Percentiles rank a stretch among this genome's conserved stretches.
Conservation (phyloP, 2,888 invertebrate genomes). For the Tribolium freemani region DNA sequence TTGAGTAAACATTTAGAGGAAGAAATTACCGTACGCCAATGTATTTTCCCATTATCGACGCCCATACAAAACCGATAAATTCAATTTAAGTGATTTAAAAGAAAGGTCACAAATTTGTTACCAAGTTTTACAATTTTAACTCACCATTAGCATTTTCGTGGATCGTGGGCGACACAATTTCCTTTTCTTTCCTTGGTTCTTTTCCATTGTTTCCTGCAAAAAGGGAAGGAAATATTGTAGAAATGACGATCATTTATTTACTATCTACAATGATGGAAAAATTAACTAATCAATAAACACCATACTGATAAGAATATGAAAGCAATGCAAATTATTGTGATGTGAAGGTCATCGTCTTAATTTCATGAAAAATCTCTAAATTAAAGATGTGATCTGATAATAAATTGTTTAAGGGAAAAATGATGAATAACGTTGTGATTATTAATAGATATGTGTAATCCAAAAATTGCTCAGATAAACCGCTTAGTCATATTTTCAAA, state of each 20-base stretch:
- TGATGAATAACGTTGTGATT: constrained; percentile 15
- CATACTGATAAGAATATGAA: background rate
- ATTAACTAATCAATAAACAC: background rate
- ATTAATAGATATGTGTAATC: constrained; percentile 40
- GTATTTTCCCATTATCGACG: constrained; percentile 34
- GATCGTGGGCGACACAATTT: constrained; percentile 79
- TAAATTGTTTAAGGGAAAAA: background rate
- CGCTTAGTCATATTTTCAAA: constrained; percentile 43
- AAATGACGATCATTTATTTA: background rate
- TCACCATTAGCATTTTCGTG: constrained; percentile 73
- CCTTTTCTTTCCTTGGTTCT: constrained; percentile 76
- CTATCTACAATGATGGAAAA: background rate
- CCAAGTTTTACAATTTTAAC: constrained; percentile 51
- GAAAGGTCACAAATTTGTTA: constrained; percentile 26
- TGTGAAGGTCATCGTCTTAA: constrained; percentile 11
- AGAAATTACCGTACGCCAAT: constrained; percentile 20
- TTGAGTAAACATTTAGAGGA: constrained; percentile 11
- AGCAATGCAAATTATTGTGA: constrained; percentile 1
- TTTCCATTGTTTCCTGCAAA: constrained; percentile 80
- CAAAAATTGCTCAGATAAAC: constrained; percentile 32
- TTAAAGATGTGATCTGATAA: background rate
- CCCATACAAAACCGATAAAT: constrained; percentile 33
- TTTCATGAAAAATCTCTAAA: background rate
- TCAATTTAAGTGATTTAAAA: constrained; percentile 15
- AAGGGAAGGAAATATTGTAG: constrained; percentile 52